These are phyloP conservation scores for Toxonevra muliebris DNA, from an alignment of 2,888 invertebrate genomes.

Conservation along the genomic window DNA sequence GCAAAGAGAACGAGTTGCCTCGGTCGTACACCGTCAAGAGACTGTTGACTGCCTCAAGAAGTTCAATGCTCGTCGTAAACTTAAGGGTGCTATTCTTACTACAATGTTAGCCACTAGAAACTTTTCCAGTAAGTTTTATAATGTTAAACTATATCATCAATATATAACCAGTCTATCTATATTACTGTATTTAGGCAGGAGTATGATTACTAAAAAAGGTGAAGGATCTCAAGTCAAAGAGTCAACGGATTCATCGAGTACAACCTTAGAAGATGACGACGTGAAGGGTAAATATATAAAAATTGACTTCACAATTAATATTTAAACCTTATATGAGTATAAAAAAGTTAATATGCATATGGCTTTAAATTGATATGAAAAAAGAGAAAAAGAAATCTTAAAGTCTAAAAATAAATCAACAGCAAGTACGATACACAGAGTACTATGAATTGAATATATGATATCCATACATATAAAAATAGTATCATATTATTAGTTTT, in stretches of 20 bases:
- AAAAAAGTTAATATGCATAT: too few relatives aligned
- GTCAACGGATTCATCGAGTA: constrained; percentile 96
- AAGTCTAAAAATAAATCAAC: too few relatives aligned
- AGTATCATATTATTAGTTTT: too few relatives aligned
- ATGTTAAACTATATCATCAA: not conserved
- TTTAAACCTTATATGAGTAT: too few relatives aligned
- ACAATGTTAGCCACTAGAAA: constrained; percentile 99
- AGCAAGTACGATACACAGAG: too few relatives aligned
- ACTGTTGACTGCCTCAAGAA: constrained; percentile 99
- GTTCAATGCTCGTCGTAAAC: constrained; percentile 99
- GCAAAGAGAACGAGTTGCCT: constrained; percentile 99
- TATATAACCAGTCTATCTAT: not conserved
- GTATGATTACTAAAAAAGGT: constrained; percentile 97
- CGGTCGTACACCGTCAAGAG: constrained; percentile 99
- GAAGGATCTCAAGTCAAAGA: constrained; percentile 98
- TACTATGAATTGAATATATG: too few relatives aligned
- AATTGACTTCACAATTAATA: too few relatives aligned
- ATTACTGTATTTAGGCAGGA: constrained; percentile 76
- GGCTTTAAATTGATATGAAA: too few relatives aligned
- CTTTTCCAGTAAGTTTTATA: constrained; percentile 87
- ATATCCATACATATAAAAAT: too few relatives aligned
- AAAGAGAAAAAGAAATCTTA: too few relatives aligned
- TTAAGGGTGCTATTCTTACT: constrained; percentile 99
- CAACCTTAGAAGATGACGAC: constrained; percentile 97
- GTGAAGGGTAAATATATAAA: constrained; percentile 68